Evolutionary conservation across 2,888 invertebrate genomes (phyloP).

Genomic region (Xylota sylvarum): DNA sequence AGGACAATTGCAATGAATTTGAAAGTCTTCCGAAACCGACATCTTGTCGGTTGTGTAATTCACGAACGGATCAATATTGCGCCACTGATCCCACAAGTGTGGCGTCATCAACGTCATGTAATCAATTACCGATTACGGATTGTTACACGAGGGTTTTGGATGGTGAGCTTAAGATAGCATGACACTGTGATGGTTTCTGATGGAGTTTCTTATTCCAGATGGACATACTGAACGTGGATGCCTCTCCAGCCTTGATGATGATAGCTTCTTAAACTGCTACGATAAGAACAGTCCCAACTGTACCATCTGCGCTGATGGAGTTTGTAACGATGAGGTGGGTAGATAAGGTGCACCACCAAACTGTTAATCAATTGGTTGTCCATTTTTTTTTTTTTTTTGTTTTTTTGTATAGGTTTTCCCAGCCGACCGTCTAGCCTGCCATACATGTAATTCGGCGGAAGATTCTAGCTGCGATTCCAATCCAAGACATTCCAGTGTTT

Average conservation of each 20-base stretch:
- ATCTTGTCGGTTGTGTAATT: constrained; percentile 80
- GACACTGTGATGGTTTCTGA: background rate
- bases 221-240: constrained; percentile 83
- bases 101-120: constrained; percentile 75
- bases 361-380: background rate
- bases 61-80: constrained; percentile 79
- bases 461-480: constrained; percentile 77
- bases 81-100: constrained; percentile 78
- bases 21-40: constrained; percentile 78
- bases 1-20: constrained; percentile 80
- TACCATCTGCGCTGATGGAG: constrained; percentile 78
- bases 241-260: constrained; percentile 78
- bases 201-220: constrained; percentile 62
- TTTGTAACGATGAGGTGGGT: constrained; percentile 80
- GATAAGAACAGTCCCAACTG: constrained; percentile 79
- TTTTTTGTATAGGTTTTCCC: constrained; percentile 80
- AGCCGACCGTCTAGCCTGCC: constrained; percentile 80
- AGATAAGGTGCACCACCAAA: too few relatives aligned
- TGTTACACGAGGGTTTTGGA: constrained; percentile 79
- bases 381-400: too few relatives aligned
- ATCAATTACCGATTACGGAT: constrained; percentile 77
- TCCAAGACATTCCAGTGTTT: constrained; percentile 77
- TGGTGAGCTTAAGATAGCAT: constrained; percentile 19
- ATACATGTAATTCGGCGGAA: constrained; percentile 79
- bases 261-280: constrained; percentile 79